phyloP scores from a whole-genome alignment of 2,888 invertebrate species.

The Meiosimyza decipiens region DNA sequence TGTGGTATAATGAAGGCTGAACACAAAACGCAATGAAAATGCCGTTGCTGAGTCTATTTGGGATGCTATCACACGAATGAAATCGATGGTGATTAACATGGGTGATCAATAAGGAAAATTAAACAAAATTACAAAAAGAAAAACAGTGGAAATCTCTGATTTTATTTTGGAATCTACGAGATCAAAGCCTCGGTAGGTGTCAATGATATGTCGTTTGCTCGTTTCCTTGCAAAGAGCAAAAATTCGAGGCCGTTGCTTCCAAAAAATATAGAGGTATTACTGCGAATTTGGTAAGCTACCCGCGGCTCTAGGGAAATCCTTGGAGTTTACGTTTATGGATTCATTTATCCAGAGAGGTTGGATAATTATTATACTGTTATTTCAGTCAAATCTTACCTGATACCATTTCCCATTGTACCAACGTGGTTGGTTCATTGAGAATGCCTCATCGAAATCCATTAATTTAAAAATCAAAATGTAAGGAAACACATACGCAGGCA shows the following conservation, averaged over 20 bases:
- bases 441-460: background rate
- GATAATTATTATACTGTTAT: background rate
- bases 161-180: no score
- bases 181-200: no score
- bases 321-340: background rate
- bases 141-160: no score
- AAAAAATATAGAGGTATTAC: no score
- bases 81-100: background rate
- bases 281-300: no score
- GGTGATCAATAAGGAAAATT: no score
- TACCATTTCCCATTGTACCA: background rate
- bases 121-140: no score
- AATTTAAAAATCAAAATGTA: no score
- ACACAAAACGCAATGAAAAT: background rate
- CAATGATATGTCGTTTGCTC: no score
- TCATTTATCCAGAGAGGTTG: background rate
- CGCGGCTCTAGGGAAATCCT: background rate
- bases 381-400: background rate
- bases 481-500: no score
- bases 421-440: background rate
- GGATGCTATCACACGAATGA: slow-evolving; percentile 2
- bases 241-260: no score
- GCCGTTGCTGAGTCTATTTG: slow-evolving; percentile 1
- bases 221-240: no score
- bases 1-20: background rate